These are phyloP conservation scores for Lepidocyrtinus sp. DNA, from an alignment of 2,888 invertebrate species.

Conservation along the genomic window DNA sequence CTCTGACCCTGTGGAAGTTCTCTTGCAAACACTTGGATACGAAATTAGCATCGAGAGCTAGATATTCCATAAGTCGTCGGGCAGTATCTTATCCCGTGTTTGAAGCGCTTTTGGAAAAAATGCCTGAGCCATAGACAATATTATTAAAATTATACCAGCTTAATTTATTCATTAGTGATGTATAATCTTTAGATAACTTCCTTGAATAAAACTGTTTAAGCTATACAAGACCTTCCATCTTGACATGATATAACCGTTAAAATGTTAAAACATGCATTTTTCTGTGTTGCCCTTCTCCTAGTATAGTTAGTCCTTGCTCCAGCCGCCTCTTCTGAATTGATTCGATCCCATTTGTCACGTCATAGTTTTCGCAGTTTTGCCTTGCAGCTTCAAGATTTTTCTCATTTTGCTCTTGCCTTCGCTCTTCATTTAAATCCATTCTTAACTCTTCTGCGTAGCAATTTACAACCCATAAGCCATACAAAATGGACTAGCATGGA, in stretches of 20 bases:
- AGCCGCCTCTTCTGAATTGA: conserved; percentile 31
- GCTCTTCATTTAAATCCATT: conserved; percentile 7
- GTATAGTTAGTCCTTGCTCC: conserved; percentile 14
- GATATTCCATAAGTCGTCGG: conserved; percentile 56
- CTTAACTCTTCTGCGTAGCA: conserved; percentile 63
- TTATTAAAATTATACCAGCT: no score
- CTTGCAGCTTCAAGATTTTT: conserved; percentile 9
- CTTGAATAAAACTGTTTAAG: no score
- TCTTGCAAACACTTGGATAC: conserved; percentile 80
- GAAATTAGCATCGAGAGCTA: conserved; percentile 73
- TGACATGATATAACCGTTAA: no score
- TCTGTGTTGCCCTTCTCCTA: neutral
- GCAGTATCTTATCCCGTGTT: conserved; percentile 43
- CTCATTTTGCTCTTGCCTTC: conserved; percentile 38
- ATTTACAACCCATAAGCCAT: conserved; percentile 66
- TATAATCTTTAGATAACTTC: no score
- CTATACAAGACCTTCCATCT: no score
- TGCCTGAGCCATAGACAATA: no score
- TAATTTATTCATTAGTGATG: no score
- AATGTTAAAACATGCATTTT: no score
- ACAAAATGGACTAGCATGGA: conserved; percentile 64
- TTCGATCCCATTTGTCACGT: conserved; percentile 57
- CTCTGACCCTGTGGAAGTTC: conserved; percentile 87
- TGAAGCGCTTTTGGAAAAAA: conserved; percentile 54
- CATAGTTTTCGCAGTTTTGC: conserved; percentile 21